Evolutionary conservation across 2,888 invertebrate species (phyloP).

Genomic region (Hirtodrosophila cameraria): DNA sequence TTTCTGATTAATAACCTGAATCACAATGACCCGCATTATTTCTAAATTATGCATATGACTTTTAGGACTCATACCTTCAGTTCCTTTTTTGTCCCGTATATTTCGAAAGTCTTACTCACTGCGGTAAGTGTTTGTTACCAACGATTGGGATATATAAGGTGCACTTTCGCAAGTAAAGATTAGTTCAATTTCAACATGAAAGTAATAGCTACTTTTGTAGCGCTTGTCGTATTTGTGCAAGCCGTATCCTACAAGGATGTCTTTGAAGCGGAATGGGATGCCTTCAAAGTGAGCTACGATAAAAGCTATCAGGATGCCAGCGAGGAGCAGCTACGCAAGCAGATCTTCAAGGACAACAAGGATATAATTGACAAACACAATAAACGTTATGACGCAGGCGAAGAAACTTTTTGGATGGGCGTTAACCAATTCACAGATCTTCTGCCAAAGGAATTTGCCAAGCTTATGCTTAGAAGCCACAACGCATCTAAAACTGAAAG

Average conservation of each 20-base stretch:
- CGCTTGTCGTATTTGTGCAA: background rate
- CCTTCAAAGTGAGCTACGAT: constrained; percentile 84
- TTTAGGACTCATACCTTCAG: too few species aligned
- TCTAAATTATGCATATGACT: too few species aligned
- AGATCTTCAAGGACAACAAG: constrained; percentile 94
- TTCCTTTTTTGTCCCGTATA: constrained; percentile 11
- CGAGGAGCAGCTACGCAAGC: constrained; percentile 93
- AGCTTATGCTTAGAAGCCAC: constrained; percentile 80
- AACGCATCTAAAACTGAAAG: constrained; percentile 32
- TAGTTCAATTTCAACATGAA: constrained; percentile 17
- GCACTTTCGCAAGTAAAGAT: background rate
- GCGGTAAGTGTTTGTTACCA: background rate
- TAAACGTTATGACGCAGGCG: constrained; percentile 88
- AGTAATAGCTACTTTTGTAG: constrained; percentile 1
- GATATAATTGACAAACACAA: constrained; percentile 93
- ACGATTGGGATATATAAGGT: constrained; percentile 81
- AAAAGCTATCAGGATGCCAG: constrained; percentile 88
- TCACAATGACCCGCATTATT: background rate
- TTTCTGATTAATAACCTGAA: too few species aligned
- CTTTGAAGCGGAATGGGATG: constrained; percentile 15
- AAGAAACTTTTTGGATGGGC: constrained; percentile 87
- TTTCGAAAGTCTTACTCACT: background rate
- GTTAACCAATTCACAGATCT: constrained; percentile 94
- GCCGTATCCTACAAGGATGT: background rate
- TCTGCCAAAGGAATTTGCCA: constrained; percentile 91